Evolutionary conservation across 2,888 invertebrate species (phyloP).

Genomic region (Ochropleura leucogaster): DNA sequence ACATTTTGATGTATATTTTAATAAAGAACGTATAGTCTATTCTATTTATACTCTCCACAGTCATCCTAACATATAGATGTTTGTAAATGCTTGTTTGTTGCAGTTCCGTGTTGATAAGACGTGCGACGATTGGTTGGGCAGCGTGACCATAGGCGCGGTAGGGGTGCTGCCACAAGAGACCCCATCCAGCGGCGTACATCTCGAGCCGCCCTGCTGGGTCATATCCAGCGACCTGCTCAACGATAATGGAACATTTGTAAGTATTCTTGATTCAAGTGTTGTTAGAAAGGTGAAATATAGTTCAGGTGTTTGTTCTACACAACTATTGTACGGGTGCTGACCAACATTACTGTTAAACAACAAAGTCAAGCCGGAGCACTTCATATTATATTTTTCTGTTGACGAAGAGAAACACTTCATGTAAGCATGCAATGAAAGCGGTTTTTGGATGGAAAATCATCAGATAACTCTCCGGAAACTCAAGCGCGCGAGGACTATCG

Average conservation of each 20-base stretch:
- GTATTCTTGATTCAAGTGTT: slow-evolving; percentile 53
- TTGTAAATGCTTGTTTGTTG: slow-evolving; percentile 45
- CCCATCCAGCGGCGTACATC: slow-evolving; percentile 93
- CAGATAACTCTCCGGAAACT: too few species aligned
- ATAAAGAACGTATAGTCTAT: too few species aligned
- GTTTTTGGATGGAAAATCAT: too few species aligned
- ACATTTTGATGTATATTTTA: too few species aligned
- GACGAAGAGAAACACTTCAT: neutral
- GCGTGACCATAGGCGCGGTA: slow-evolving; percentile 94
- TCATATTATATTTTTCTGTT: neutral
- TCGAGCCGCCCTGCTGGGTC: slow-evolving; percentile 95
- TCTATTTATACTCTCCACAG: neutral
- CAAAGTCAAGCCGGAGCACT: neutral
- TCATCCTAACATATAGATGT: slow-evolving; percentile 4
- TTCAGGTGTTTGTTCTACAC: neutral
- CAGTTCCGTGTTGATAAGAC: slow-evolving; percentile 94
- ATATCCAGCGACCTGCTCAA: slow-evolving; percentile 95
- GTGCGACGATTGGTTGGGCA: slow-evolving; percentile 94
- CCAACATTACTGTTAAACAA: neutral
- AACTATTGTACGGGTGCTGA: neutral
- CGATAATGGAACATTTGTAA: slow-evolving; percentile 94
- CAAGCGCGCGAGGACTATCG: too few species aligned
- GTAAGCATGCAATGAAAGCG: neutral
- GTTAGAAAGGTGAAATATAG: neutral
- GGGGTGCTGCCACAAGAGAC: slow-evolving; percentile 93